Percentiles rank a stretch among this genome's conserved stretches.
phyloP scores from a whole-genome alignment of 2,888 invertebrate species.

The Oligia strigilis region DNA sequence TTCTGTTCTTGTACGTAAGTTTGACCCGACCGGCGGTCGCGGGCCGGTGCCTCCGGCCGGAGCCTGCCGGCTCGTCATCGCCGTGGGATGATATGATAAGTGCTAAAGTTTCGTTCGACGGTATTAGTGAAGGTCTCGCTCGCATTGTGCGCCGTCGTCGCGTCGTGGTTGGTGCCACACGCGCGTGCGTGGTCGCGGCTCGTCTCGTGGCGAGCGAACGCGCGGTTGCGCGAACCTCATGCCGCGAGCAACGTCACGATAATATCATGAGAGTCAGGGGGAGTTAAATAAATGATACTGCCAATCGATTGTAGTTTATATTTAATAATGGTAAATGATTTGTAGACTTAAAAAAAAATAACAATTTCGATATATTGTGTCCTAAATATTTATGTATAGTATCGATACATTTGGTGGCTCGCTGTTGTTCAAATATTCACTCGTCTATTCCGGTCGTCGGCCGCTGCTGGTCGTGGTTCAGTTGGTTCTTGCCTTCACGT shows the following conservation, averaged over 20 bases:
- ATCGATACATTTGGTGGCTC: conserved; percentile 78
- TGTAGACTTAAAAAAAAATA: conserved; percentile 81
- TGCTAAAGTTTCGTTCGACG: conserved; percentile 62
- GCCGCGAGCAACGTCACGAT: conserved; percentile 75
- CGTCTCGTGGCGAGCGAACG: conserved; percentile 13
- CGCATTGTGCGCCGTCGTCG: conserved; percentile 42
- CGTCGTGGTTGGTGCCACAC: conserved; percentile 11
- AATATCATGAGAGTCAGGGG: conserved; percentile 82
- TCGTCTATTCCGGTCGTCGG: conserved; percentile 31
- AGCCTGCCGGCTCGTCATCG: conserved; percentile 21
- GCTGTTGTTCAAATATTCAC: conserved; percentile 72
- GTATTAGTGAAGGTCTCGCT: conserved; percentile 56
- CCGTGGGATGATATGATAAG: conserved; percentile 61
- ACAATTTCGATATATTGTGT: conserved; percentile 88
- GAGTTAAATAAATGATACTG: conserved; percentile 86
- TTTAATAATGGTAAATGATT: conserved; percentile 85
- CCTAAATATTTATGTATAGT: conserved; percentile 88
- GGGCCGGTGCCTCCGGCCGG: conserved; percentile 24
- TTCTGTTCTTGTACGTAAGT: conserved; percentile 66
- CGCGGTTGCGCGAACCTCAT: conserved; percentile 25
- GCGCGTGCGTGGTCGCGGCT: conserved; percentile 6
- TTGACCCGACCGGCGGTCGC: conserved; percentile 41
- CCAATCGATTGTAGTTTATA: conserved; percentile 89
- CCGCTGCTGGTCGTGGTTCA: conserved; percentile 51
- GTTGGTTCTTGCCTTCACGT: conserved; percentile 68